Evolutionary conservation across 2,797 vertebrate genomes (phyloP).

Genomic region (Antennarius maculatus): DNA sequence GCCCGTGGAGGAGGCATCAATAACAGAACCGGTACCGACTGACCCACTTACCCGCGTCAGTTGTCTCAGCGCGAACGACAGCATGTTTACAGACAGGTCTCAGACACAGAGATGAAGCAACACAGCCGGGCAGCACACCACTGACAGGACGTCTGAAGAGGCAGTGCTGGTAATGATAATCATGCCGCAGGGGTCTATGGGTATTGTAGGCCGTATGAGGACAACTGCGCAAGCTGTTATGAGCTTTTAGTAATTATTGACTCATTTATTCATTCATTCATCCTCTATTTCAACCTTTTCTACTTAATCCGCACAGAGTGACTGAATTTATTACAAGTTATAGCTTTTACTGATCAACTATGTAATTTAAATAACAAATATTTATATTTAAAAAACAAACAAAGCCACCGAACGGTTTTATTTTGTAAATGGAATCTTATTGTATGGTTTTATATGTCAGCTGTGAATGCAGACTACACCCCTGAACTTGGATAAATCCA

Average conservation of each 20-base stretch:
- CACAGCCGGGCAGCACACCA: slow-evolving; percentile 26
- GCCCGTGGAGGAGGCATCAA: not conserved
- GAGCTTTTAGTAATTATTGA: too few relatives aligned
- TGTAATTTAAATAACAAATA: not conserved
- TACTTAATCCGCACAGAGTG: not conserved
- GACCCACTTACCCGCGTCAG: slow-evolving; percentile 72
- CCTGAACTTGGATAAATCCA: not conserved
- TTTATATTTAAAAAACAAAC: too few relatives aligned
- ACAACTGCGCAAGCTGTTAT: not conserved
- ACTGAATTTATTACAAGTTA: not conserved
- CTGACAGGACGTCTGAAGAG: slow-evolving; percentile 14
- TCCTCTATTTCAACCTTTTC: not conserved
- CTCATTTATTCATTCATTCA: not conserved
- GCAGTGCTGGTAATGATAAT: slow-evolving; percentile 29
- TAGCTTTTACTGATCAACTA: not conserved
- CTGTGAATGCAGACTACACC: not conserved
- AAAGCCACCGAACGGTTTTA: too few relatives aligned
- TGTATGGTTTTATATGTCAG: not conserved
- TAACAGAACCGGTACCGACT: rapidly evolving
- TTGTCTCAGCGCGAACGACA: slow-evolving; percentile 75
- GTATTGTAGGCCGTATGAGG: slow-evolving; percentile 52
- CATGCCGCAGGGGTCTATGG: slow-evolving; percentile 48
- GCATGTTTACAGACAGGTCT: slow-evolving; percentile 69
- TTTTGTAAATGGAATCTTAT: not conserved
- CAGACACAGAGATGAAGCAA: slow-evolving; percentile 31